Evolutionary conservation across 2,888 invertebrate genomes (phyloP).

Genomic region (Diplolepis rosae): DNA sequence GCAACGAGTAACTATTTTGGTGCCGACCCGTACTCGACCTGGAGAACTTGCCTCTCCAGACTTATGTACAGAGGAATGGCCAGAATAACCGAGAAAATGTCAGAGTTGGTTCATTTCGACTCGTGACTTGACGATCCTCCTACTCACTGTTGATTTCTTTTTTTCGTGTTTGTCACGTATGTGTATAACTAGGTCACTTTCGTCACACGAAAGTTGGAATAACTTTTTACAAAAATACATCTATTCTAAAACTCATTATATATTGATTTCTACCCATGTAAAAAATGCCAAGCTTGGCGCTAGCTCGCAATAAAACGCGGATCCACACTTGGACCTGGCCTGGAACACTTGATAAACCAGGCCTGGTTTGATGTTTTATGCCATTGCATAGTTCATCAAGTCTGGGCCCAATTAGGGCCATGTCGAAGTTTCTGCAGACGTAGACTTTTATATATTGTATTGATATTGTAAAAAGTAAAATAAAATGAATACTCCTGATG

Average conservation of each 20-base stretch:
- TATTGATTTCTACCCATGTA: not conserved
- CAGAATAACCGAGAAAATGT: slow-evolving; percentile 36
- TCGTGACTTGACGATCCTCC: slow-evolving; percentile 38
- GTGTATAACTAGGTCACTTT: slow-evolving; percentile 46
- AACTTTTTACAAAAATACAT: slow-evolving; percentile 42
- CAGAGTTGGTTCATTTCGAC: slow-evolving; percentile 42
- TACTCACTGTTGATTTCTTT: slow-evolving; percentile 40
- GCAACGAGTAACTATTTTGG: slow-evolving; percentile 37
- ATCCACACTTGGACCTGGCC: no score
- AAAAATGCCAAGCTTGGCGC: no score
- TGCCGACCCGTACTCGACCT: slow-evolving; percentile 37
- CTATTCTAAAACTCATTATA: slow-evolving; percentile 29
- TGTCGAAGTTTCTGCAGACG: no score
- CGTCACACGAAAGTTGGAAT: slow-evolving; percentile 39
- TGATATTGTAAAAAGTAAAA: no score
- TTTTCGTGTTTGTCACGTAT: slow-evolving; percentile 32
- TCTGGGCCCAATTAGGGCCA: no score
- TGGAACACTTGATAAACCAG: no score
- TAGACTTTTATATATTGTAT: no score
- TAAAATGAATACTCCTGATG: no score
- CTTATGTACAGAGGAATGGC: slow-evolving; percentile 40
- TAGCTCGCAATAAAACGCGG: no score
- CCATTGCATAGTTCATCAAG: no score
- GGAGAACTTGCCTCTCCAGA: slow-evolving; percentile 35
- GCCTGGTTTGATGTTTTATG: no score